phyloP scores from a whole-genome alignment of 2,797 vertebrate genomes.

The Vultur gryphus region DNA sequence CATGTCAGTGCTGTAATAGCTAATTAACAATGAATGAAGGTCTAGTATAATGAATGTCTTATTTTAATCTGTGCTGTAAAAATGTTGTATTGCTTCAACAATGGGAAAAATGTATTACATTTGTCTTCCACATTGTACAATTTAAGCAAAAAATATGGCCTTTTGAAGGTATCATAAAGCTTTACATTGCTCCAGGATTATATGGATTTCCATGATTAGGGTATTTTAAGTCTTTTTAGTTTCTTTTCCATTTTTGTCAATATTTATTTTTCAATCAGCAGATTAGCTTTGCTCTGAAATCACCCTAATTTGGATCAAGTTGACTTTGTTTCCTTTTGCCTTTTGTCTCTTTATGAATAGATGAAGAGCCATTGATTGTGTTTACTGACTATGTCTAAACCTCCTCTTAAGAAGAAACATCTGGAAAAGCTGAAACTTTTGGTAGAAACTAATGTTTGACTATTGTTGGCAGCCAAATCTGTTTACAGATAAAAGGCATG shows the following conservation, averaged over 20 bases:
- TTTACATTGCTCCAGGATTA: not conserved
- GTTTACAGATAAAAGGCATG: slow-evolving; percentile 9
- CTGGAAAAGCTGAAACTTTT: not conserved
- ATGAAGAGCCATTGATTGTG: not conserved
- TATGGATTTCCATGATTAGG: not conserved
- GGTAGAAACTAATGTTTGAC: not conserved
- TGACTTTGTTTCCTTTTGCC: not conserved
- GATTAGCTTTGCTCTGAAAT: not conserved
- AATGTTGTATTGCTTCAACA: not conserved
- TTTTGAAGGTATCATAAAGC: not conserved
- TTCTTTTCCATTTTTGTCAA: not conserved
- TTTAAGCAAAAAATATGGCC: not conserved
- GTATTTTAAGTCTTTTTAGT: not conserved
- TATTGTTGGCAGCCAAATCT: not conserved
- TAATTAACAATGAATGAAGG: not conserved
- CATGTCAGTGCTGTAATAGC: not conserved
- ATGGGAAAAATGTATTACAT: not conserved
- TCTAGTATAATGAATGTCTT: not conserved
- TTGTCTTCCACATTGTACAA: not conserved
- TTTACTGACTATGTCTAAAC: not conserved
- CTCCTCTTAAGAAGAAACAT: not conserved
- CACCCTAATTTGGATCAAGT: not conserved
- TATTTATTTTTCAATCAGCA: not conserved
- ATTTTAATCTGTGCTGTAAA: not conserved
- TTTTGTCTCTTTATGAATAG: not conserved